phyloP scores from a whole-genome alignment of 2,888 invertebrate species.

The Plagodis dolabraria region DNA sequence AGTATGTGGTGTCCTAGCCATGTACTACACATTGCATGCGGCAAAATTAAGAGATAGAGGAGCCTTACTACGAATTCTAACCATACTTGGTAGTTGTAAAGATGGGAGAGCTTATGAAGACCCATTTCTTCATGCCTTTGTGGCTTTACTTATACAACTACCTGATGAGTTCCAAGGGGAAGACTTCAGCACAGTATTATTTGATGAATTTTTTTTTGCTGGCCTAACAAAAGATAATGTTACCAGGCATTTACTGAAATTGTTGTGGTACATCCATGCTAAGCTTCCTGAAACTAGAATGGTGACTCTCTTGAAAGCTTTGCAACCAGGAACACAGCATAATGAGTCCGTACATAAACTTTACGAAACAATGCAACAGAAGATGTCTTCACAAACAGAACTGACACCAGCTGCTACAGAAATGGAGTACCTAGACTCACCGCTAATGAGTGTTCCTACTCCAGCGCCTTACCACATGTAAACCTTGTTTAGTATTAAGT shows the following conservation, averaged over 20 bases:
- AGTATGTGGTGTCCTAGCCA: conserved; percentile 95
- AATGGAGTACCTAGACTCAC: conserved; percentile 92
- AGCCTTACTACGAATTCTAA: conserved; percentile 93
- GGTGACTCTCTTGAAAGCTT: conserved; percentile 91
- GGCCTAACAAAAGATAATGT: conserved; percentile 96
- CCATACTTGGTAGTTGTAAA: conserved; percentile 95
- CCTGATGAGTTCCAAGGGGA: conserved; percentile 96
- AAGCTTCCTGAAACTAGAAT: conserved; percentile 92
- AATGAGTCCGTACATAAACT: conserved; percentile 93
- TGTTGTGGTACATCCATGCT: conserved; percentile 95
- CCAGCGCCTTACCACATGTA: conserved; percentile 89
- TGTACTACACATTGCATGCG: conserved; percentile 97
- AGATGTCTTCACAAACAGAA: conserved; percentile 90
- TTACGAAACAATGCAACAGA: conserved; percentile 91
- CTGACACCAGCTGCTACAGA: conserved; percentile 86
- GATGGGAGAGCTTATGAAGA: conserved; percentile 97
- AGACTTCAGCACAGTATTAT: conserved; percentile 97
- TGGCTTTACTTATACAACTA: conserved; percentile 93
- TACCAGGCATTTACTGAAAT: conserved; percentile 94
- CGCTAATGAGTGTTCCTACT: conserved; percentile 93
- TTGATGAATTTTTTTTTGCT: conserved; percentile 98
- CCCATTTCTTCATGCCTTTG: conserved; percentile 96
- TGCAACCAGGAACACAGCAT: conserved; percentile 91
- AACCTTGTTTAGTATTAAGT: conserved; percentile 26
- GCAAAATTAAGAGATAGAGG: conserved; percentile 92